phyloP scores from a whole-genome alignment of 2,113 vertebrate species.

The Aegithalos caudatus region DNA sequence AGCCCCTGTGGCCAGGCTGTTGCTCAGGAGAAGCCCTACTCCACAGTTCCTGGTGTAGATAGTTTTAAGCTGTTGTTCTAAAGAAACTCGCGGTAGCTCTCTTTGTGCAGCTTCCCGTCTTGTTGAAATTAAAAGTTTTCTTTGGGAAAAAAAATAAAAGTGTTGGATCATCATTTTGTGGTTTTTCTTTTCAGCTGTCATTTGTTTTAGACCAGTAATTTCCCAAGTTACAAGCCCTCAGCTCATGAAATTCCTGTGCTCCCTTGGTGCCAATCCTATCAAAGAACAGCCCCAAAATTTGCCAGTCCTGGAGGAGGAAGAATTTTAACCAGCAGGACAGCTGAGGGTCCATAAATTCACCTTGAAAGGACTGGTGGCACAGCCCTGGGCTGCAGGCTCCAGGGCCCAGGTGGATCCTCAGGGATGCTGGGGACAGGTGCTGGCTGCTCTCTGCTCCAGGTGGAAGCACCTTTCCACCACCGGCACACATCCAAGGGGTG shows the following conservation, averaged over 20 bases:
- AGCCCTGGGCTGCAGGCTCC: not conserved
- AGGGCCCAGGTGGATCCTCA: not conserved
- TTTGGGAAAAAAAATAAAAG: not conserved
- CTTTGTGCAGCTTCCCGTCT: constrained; percentile 47
- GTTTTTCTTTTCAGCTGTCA: no score
- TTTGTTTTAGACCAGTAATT: not conserved
- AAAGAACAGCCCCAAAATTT: not conserved
- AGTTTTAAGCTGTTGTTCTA: not conserved
- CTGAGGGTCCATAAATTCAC: not conserved
- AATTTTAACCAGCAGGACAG: not conserved
- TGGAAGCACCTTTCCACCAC: not conserved
- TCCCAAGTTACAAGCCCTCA: not conserved
- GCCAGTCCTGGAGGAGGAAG: not conserved
- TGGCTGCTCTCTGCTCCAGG: accelerated
- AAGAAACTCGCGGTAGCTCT: not conserved
- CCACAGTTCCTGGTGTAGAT: not conserved
- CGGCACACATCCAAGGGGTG: not conserved
- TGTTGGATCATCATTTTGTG: not conserved
- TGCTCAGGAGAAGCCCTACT: not conserved
- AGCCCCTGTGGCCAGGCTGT: not conserved
- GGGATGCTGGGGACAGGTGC: not conserved
- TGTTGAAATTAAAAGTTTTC: constrained; percentile 25
- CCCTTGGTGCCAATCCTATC: not conserved
- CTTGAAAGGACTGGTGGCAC: not conserved
- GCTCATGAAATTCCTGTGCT: not conserved